phyloP scores from a whole-genome alignment of 2,888 invertebrate genomes.

The Azorinus chamasolen region DNA sequence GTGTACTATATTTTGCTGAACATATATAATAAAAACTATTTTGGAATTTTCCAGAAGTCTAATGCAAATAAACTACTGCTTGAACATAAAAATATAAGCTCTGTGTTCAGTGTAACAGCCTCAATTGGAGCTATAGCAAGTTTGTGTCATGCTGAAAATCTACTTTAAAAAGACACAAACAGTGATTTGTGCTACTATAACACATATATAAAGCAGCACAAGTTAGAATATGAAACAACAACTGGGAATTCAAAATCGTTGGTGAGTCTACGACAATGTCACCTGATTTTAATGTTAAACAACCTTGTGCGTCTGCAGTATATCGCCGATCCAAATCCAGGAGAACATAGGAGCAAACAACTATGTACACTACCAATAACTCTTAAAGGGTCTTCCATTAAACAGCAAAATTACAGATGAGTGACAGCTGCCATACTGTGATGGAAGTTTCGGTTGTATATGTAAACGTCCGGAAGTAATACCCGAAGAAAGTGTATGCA shows the following conservation, averaged over 20 bases:
- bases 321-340: slow-evolving; percentile 35
- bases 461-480: slow-evolving; percentile 26
- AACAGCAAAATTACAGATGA: slow-evolving; percentile 38
- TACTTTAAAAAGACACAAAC: slow-evolving; percentile 23
- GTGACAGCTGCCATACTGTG: slow-evolving; percentile 45
- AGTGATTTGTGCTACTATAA: slow-evolving; percentile 46
- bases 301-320: slow-evolving; percentile 37
- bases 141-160: slow-evolving; percentile 23
- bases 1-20: slow-evolving; percentile 36
- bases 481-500: slow-evolving; percentile 8
- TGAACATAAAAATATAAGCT: slow-evolving; percentile 31
- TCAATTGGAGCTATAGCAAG: slow-evolving; percentile 27
- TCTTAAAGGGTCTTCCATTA: slow-evolving; percentile 40
- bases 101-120: slow-evolving; percentile 44
- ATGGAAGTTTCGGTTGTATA: slow-evolving; percentile 27
- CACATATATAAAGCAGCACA: slow-evolving; percentile 43
- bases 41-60: slow-evolving; percentile 32
- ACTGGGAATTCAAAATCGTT: neutral
- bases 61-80: slow-evolving; percentile 40
- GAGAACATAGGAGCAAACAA: slow-evolving; percentile 35
- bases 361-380: slow-evolving; percentile 58
- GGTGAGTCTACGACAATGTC: slow-evolving; percentile 29
- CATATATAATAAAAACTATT: slow-evolving; percentile 34
- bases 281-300: slow-evolving; percentile 40
- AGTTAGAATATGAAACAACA: neutral